phyloP scores from a whole-genome alignment of 1,140 invertebrate genomes.

The Steinernema feltiae region DNA sequence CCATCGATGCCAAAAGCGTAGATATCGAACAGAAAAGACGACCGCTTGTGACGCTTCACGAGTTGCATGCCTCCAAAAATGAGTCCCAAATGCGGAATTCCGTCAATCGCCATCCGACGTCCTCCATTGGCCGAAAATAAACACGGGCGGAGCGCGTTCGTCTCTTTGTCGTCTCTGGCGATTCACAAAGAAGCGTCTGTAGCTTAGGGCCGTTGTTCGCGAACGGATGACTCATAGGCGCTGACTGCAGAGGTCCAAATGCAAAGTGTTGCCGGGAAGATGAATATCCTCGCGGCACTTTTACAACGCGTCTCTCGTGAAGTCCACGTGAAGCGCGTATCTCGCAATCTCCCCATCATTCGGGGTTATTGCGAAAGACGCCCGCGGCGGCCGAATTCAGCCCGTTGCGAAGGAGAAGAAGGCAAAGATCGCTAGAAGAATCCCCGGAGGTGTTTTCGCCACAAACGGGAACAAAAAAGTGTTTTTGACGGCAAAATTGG shows the following conservation, averaged over 20 bases:
- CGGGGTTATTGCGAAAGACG: not conserved
- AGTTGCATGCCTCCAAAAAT: no score
- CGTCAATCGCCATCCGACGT: no score
- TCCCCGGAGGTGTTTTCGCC: not conserved
- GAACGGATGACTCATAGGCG: not conserved
- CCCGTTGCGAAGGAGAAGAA: not conserved
- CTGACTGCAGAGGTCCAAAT: not conserved
- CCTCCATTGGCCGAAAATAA: not conserved
- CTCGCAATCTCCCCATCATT: not conserved
- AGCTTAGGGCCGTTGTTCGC: not conserved
- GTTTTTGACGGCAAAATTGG: not conserved
- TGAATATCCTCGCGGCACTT: not conserved
- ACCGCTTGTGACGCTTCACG: no score
- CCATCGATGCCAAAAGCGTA: no score
- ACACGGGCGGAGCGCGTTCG: not conserved
- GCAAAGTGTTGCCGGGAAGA: not conserved
- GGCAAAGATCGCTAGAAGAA: not conserved
- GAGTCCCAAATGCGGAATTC: no score
- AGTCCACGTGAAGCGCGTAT: constrained; percentile 1
- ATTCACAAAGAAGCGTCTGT: no score
- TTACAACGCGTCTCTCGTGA: not conserved
- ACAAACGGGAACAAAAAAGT: not conserved
- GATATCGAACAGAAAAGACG: no score
- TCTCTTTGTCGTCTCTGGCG: not conserved
- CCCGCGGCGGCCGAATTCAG: not conserved